Percentiles rank a stretch among this genome's conserved stretches.
Conservation (phyloP, 2,113 vertebrate species). For the Panthera leo region DNA sequence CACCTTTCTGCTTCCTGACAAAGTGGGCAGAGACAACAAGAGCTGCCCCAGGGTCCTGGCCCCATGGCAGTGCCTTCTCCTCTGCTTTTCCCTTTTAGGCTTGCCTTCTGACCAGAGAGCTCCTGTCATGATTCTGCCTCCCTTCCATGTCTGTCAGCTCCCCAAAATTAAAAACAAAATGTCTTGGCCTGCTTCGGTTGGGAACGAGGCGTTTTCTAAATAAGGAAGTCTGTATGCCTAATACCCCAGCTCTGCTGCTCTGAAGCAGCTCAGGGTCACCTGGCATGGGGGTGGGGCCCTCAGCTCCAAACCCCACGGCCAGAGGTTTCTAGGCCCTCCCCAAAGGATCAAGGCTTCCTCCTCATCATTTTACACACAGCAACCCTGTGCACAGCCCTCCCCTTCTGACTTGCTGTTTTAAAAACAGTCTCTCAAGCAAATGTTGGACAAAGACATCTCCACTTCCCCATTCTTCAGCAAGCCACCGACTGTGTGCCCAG, state of each 20-base stretch:
- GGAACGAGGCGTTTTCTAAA: background rate
- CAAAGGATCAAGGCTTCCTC: background rate
- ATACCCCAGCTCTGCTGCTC: background rate
- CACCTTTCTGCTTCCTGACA: background rate
- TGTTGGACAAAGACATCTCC: background rate
- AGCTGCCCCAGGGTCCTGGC: background rate
- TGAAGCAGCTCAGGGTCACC: background rate
- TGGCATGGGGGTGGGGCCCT: too few species aligned
- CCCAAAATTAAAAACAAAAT: background rate
- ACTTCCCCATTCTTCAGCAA: background rate
- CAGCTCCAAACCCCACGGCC: background rate
- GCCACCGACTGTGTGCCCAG: background rate
- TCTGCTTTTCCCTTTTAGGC: background rate
- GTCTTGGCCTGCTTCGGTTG: background rate
- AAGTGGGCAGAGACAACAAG: background rate
- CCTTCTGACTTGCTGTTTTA: background rate
- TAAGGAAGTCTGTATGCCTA: background rate
- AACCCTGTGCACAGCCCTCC: background rate
- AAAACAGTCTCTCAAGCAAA: background rate
- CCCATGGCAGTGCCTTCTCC: background rate
- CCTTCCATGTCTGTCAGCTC: background rate
- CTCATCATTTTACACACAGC: background rate
- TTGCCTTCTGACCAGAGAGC: background rate
- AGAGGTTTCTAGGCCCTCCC: background rate
- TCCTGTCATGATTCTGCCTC: background rate